Conservation (phyloP, 2,888 invertebrate genomes). For the Pollenia labialis region DNA sequence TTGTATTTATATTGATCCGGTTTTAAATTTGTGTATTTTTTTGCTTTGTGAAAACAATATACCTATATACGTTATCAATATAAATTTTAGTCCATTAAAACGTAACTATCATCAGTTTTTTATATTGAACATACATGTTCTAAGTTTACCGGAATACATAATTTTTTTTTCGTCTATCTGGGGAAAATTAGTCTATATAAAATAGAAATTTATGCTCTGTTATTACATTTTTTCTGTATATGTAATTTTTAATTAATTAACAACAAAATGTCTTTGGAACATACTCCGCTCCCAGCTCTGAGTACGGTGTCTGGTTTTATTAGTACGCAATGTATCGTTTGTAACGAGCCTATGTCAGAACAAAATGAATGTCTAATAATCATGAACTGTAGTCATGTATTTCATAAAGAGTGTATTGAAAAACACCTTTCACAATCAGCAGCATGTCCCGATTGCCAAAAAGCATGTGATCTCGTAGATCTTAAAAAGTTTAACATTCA, state of each 20-base stretch:
- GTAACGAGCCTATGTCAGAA: background rate
- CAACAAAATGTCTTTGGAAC: background rate
- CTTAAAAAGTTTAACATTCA: background rate
- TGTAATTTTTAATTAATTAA: background rate
- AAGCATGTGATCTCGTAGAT: background rate
- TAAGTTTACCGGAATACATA: too few species aligned
- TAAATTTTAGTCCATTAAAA: too few species aligned
- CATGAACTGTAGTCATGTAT: slow-evolving; percentile 1
- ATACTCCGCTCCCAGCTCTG: background rate
- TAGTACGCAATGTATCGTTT: background rate
- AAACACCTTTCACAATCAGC: background rate
- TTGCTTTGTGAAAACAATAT: too few species aligned
- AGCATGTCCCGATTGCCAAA: background rate
- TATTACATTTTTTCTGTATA: background rate
- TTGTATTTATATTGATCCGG: too few species aligned
- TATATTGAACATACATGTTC: too few species aligned
- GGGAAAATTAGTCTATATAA: too few species aligned
- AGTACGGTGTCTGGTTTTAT: too few species aligned
- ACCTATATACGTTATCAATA: too few species aligned
- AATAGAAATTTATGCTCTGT: background rate
- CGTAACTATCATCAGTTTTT: too few species aligned
- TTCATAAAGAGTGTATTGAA: slow-evolving; percentile 12
- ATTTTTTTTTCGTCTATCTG: too few species aligned
- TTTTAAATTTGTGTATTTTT: too few species aligned
- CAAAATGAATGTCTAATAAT: background rate